phyloP scores from a whole-genome alignment of 2,797 vertebrate genomes.

The Labroides dimidiatus region DNA sequence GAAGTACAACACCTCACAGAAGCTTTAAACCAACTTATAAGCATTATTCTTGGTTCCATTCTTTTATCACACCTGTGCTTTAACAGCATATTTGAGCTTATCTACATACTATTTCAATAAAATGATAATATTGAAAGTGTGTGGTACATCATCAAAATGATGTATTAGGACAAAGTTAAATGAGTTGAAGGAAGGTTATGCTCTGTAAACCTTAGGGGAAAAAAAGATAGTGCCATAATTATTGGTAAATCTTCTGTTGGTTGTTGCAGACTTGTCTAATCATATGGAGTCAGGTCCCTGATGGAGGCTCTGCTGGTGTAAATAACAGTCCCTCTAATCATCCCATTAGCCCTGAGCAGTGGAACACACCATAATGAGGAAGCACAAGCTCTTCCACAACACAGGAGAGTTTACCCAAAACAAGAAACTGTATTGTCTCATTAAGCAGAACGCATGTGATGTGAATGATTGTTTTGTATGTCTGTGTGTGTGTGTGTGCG shows the following conservation, averaged over 20 bases:
- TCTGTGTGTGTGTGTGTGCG: constrained; percentile 4
- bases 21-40: too few relatives aligned
- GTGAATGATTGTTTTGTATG: too few relatives aligned
- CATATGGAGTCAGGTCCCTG: constrained; percentile 46
- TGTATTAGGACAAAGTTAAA: background rate
- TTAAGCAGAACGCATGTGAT: background rate
- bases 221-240: too few relatives aligned
- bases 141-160: background rate
- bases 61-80: background rate
- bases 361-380: constrained; percentile 73
- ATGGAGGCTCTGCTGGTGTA: constrained; percentile 48
- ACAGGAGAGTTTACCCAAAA: constrained; percentile 14
- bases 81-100: background rate
- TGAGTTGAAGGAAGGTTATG: too few relatives aligned
- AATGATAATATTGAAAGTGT: background rate
- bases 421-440: constrained; percentile 17
- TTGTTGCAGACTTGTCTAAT: constrained; percentile 14
- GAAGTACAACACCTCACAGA: too few relatives aligned
- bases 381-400: constrained; percentile 45
- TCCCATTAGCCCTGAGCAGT: constrained; percentile 59
- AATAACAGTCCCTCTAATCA: constrained; percentile 72
- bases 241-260: background rate
- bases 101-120: background rate
- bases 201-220: too few relatives aligned
- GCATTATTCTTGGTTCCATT: too few relatives aligned